phyloP scores from a whole-genome alignment of 2,888 invertebrate species.

The Eupeodes luniger region DNA sequence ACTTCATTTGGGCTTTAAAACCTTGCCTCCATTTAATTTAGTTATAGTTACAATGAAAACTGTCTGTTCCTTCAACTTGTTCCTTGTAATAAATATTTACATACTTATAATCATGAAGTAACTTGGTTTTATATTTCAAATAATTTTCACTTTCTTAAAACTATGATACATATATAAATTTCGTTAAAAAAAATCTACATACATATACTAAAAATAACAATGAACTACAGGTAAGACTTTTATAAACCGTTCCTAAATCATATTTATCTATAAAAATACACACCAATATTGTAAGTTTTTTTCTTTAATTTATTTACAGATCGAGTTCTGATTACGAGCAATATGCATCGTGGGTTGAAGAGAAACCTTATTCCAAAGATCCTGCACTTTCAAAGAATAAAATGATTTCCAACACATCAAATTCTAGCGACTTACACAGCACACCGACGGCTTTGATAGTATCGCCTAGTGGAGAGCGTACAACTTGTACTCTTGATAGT shows the following conservation, averaged over 20 bases:
- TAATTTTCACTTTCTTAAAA: not conserved
- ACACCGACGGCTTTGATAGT: constrained; percentile 33
- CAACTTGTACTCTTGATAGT: constrained; percentile 30
- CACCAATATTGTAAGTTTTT: no score
- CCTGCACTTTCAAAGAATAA: not conserved
- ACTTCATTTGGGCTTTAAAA: no score
- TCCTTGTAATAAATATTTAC: not conserved
- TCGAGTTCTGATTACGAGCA: not conserved
- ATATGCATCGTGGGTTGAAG: not conserved
- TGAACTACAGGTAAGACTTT: not conserved
- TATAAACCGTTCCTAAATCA: not conserved
- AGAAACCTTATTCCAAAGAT: not conserved
- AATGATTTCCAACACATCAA: not conserved
- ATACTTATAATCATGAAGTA: not conserved
- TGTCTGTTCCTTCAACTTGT: no score
- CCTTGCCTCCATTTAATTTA: no score
- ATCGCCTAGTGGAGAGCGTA: constrained; percentile 45
- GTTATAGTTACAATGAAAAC: no score
- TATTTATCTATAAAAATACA: not conserved
- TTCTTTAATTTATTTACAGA: not conserved
- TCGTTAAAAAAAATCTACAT: not conserved
- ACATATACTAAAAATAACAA: not conserved
- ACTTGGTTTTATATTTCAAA: not conserved
- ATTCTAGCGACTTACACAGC: constrained; percentile 11
- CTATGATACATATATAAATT: not conserved